Evolutionary conservation across 2,888 invertebrate genomes (phyloP).

Genomic region (Bedellia somnulentella): DNA sequence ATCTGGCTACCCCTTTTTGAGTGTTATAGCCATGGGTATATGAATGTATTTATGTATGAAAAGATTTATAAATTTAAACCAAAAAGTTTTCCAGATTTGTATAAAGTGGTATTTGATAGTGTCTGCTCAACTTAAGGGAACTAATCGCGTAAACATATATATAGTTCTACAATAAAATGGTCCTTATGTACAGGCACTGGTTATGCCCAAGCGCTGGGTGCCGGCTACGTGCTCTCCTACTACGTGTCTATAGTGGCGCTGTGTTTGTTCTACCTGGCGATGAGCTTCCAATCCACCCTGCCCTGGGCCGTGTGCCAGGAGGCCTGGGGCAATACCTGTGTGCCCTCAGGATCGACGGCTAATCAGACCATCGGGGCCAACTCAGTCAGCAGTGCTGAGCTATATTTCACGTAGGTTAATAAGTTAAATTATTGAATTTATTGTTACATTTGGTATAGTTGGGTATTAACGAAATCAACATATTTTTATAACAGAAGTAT

Average conservation of each 20-base stretch:
- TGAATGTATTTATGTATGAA: too few species aligned
- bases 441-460: too few species aligned
- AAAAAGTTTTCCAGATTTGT: too few species aligned
- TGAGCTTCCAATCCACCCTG: slow-evolving; percentile 68
- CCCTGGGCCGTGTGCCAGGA: slow-evolving; percentile 73
- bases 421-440: not conserved
- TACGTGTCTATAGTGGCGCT: slow-evolving; percentile 76
- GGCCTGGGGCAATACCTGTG: slow-evolving; percentile 50
- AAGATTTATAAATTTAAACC: too few species aligned
- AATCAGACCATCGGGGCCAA: slow-evolving; percentile 14
- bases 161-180: too few species aligned
- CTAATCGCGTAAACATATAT: too few species aligned
- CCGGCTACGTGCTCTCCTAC: slow-evolving; percentile 70
- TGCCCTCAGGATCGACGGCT: slow-evolving; percentile 27
- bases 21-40: too few species aligned
- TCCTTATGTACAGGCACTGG: slow-evolving; percentile 69
- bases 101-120: too few species aligned
- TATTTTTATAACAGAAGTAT: too few species aligned
- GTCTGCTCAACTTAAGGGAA: too few species aligned
- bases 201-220: slow-evolving; percentile 66
- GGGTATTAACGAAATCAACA: too few species aligned
- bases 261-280: slow-evolving; percentile 71
- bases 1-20: too few species aligned
- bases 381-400: slow-evolving; percentile 56
- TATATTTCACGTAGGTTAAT: slow-evolving; percentile 61